phyloP scores from a whole-genome alignment of 1,140 invertebrate genomes.

The Caerostris extrusa region DNA sequence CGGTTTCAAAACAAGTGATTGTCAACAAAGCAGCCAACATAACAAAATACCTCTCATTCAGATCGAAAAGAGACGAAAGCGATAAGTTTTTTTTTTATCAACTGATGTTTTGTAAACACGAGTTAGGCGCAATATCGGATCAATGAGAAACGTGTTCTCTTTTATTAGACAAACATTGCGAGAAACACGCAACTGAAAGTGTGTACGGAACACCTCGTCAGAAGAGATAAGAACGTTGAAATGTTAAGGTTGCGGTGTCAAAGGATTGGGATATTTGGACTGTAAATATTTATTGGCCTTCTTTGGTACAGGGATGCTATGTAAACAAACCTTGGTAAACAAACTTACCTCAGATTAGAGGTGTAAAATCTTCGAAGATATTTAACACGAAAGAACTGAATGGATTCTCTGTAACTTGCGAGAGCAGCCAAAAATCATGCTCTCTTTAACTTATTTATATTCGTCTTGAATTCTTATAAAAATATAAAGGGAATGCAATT shows the following conservation, averaged over 20 bases:
- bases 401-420: too few relatives aligned
- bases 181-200: neutral
- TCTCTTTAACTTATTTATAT: too few relatives aligned
- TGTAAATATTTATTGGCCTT: neutral
- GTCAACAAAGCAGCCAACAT: neutral
- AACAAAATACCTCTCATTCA: neutral
- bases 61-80: neutral
- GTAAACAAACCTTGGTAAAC: neutral
- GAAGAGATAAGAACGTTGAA: neutral
- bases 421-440: too few relatives aligned
- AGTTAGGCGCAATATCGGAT: neutral
- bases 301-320: neutral
- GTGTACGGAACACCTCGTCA: neutral
- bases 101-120: neutral
- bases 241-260: neutral
- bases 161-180: neutral
- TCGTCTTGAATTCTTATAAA: too few relatives aligned
- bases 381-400: too few relatives aligned
- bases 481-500: too few relatives aligned
- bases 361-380: too few relatives aligned
- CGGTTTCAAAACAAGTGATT: neutral
- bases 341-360: too few relatives aligned
- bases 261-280: neutral
- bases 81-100: neutral
- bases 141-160: neutral